Conservation (phyloP, 2,888 invertebrate species). For the Sympetrum striolatum region DNA sequence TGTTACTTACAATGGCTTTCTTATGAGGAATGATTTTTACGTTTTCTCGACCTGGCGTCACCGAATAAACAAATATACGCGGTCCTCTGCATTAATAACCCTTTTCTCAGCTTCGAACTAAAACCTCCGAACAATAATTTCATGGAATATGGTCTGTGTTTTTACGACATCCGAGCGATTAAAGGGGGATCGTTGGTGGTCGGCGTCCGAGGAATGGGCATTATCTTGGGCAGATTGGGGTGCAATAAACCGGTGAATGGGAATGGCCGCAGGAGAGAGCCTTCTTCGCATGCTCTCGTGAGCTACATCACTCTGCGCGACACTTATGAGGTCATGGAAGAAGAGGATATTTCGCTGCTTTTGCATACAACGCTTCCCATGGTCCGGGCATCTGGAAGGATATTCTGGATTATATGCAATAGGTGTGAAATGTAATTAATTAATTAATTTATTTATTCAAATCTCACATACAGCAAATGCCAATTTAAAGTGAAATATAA, state of each 20-base stretch:
- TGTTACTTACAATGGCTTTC: neutral
- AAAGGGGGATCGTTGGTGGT: neutral
- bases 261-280: neutral
- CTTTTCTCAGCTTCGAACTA: neutral
- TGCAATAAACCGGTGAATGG: neutral
- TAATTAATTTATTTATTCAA: no score
- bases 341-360: neutral
- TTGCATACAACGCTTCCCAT: neutral
- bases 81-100: neutral
- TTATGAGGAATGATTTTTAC: neutral
- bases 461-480: no score
- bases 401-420: neutral
- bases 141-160: neutral
- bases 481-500: no score
- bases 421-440: neutral
- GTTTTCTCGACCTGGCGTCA: neutral
- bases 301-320: neutral
- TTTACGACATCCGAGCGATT: neutral
- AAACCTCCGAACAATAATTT: neutral
- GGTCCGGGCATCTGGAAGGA: no score
- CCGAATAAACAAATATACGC: neutral
- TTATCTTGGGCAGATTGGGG: neutral
- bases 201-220: neutral
- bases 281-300: neutral
- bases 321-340: neutral